phyloP scores from a whole-genome alignment of 2,888 invertebrate genomes.

The Asteroscopus sphinx region DNA sequence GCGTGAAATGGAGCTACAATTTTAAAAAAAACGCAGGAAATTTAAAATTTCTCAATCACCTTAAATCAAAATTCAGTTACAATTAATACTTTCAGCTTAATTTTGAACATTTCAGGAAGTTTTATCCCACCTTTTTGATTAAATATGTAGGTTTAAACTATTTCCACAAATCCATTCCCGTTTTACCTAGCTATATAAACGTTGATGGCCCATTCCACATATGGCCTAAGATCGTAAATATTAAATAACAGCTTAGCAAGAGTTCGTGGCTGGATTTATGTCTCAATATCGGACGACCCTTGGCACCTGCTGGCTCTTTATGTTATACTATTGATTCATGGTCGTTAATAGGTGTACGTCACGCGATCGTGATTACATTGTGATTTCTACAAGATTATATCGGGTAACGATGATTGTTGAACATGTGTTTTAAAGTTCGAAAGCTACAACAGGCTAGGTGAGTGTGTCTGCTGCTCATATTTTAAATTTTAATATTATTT shows the following conservation, averaged over 20 bases:
- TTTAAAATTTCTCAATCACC: too few species aligned
- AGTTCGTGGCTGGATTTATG: conserved; percentile 77
- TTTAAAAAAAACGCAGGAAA: too few species aligned
- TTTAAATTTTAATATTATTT: too few species aligned
- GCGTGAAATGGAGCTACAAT: too few species aligned
- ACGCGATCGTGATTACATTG: conserved; percentile 60
- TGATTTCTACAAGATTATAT: conserved; percentile 14
- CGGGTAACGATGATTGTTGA: background rate
- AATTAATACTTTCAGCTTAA: too few species aligned
- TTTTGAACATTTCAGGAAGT: too few species aligned
- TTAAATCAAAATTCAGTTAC: too few species aligned
- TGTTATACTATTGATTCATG: conserved; percentile 71
- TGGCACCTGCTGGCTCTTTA: conserved; percentile 62
- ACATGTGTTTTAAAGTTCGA: background rate
- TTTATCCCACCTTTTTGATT: too few species aligned
- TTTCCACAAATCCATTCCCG: too few species aligned
- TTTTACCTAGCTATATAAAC: too few species aligned
- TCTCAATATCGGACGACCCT: conserved; percentile 80
- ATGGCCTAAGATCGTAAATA: conserved; percentile 70
- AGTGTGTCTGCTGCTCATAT: too few species aligned
- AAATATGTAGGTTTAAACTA: too few species aligned
- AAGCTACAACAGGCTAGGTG: background rate
- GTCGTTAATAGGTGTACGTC: conserved; percentile 69
- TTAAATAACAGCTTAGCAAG: conserved; percentile 75
- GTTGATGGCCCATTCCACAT: conserved; percentile 38